Percentiles rank a stretch among this genome's conserved stretches.
phyloP scores from a whole-genome alignment of 2,888 invertebrate species.

The Lagria hirta region DNA sequence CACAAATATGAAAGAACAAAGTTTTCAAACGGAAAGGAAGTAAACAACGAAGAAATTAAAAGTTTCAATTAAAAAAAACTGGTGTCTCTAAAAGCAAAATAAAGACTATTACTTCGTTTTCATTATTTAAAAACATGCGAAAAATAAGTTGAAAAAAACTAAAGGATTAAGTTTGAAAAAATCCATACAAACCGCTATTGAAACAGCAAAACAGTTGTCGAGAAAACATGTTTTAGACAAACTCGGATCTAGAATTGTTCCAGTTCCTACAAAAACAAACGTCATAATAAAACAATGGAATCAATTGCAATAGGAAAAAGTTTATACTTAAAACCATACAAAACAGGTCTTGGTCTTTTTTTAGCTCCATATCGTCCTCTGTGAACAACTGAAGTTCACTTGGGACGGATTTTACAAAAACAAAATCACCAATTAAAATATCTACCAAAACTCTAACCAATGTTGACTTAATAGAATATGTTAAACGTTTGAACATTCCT shows the following conservation, averaged over 20 bases:
- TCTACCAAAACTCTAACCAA: constrained; percentile 26
- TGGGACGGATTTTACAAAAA: no score
- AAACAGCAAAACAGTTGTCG: constrained; percentile 1
- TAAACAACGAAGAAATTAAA: constrained; percentile 1
- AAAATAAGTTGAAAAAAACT: neutral
- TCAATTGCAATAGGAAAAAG: constrained; percentile 41
- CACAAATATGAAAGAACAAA: neutral
- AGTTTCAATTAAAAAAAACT: constrained; percentile 1
- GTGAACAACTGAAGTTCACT: no score
- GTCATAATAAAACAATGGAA: constrained; percentile 49
- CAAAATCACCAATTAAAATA: constrained; percentile 28
- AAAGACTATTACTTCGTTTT: no score
- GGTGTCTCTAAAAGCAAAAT: no score
- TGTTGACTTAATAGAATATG: constrained; percentile 23
- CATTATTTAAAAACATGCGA: no score
- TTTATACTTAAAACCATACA: constrained; percentile 39
- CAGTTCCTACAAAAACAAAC: constrained; percentile 43
- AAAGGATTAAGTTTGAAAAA: no score
- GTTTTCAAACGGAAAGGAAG: neutral
- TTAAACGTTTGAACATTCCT: constrained; percentile 21
- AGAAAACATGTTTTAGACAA: neutral
- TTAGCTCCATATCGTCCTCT: constrained; percentile 11
- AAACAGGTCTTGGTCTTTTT: constrained; percentile 25
- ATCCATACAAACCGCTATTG: constrained; percentile 1
- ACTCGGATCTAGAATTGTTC: constrained; percentile 34